Evolutionary conservation across 2,888 invertebrate genomes (phyloP), one percentile per base, ranked within the genome.

Genomic region (Aspidapion aeneum): DNA sequence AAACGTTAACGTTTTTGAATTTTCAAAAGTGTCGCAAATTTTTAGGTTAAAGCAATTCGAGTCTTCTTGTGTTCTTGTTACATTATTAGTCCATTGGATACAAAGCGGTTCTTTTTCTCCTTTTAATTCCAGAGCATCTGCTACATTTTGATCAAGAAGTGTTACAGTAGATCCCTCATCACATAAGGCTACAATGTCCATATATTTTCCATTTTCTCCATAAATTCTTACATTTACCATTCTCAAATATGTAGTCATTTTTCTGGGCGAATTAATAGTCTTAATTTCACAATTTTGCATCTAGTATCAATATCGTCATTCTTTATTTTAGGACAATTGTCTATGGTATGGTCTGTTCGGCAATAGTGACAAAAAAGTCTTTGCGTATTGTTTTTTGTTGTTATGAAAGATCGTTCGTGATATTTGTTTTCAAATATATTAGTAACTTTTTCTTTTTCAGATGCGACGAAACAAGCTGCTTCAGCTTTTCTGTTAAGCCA

Each of bases 51-150:
- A 0, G 16, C 7, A 52, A 7, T 18, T 7, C 18, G 54, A 18
- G n/a, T 52, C 54, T 7, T 18, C 16, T 17, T 52, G 17, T 17
- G 17, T 17, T 17, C n/a, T 3, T 7, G 18, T 18, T 3, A 18
- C 18, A 16, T 21, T 18, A 55, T 59, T 59, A 16, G 52, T 59
- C 51, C 59, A 59, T 20, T 59, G 59, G 1, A 59, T 61, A 55
- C 56, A 56, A 18, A 56, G 17, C 1, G 49, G 48, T 61, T 61
- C 50, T 35, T 9, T 50, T n/a, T 16, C 1, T n/a, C 61, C 56
- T 19, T 56, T 48, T n/a, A 61, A 35, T 16, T 55, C 1, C 7
- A 60, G 7, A 20, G 5, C 18, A 17, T 22, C 21, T 21, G 54
- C 50, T 20, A 60, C 22, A 18, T 54, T 18, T 60, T n/a, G 22